phyloP scores from a whole-genome alignment of 1,140 invertebrate genomes.

The Penaeus chinensis region DNA sequence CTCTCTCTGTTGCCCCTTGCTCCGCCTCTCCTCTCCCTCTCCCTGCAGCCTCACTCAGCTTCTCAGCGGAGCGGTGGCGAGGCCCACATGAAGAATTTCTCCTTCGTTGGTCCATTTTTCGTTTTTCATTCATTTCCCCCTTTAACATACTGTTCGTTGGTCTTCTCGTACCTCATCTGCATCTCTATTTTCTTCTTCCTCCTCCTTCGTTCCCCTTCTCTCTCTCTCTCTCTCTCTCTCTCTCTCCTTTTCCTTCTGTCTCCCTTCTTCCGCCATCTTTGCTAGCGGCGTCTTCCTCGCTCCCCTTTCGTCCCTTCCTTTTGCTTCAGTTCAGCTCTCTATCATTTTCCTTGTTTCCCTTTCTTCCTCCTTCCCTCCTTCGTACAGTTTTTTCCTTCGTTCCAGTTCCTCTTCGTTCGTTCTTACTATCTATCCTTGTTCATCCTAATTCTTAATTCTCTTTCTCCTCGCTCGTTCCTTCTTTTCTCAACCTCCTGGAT shows the following conservation, averaged over 20 bases:
- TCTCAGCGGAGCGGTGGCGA: no score
- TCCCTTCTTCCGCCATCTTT: no score
- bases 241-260: neutral
- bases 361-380: no score
- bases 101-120: no score
- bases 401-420: neutral
- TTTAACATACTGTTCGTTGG: no score
- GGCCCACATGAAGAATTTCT: no score
- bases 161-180: neutral
- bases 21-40: no score
- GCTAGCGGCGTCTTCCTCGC: neutral
- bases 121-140: no score
- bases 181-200: neutral
- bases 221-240: constrained; percentile 19
- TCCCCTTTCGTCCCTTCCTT: neutral
- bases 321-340: neutral
- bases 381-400: neutral
- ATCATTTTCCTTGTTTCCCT: neutral
- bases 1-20: no score
- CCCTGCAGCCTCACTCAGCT: no score
- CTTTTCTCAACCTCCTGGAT: no score
- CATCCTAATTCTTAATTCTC: neutral
- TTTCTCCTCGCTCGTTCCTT: neutral
- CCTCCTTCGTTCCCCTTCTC: neutral
- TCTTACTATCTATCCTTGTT: neutral